A percentile compares a stretch with the other conserved stretches of the same genome.
Evolutionary conservation across 1,140 invertebrate species (phyloP).

Genomic region (Tachypleus tridentatus): DNA sequence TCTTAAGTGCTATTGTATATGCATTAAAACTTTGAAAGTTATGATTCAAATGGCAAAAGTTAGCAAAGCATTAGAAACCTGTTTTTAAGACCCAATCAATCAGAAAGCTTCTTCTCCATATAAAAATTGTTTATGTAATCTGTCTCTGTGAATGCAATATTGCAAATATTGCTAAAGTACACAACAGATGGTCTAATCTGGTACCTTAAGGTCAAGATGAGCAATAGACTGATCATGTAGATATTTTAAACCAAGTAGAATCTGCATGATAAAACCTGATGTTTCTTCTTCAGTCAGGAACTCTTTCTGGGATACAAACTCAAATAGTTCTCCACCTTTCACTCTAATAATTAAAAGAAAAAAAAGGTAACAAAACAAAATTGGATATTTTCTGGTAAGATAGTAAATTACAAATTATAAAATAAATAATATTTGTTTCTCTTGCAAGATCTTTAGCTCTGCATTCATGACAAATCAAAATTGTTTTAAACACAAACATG

Average conservation of each 20-base stretch:
- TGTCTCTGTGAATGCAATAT: no score
- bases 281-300: conserved; percentile 42
- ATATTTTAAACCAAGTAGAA: conserved; percentile 39
- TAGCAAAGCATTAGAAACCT: no score
- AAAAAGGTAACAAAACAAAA: conserved; percentile 1
- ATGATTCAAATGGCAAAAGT: no score
- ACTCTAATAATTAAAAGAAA: conserved; percentile 31
- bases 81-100: no score
- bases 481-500: no score
- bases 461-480: no score
- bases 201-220: conserved; percentile 43
- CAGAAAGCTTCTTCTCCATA: no score
- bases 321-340: conserved; percentile 44
- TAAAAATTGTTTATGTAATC: no score
- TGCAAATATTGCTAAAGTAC: no score
- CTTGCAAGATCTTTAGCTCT: no score
- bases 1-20: no score
- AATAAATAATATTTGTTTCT: background rate
- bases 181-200: background rate
- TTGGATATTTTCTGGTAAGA: background rate
- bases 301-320: conserved; percentile 42
- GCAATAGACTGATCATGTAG: conserved; percentile 41
- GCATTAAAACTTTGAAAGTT: no score
- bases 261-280: conserved; percentile 41
- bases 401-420: conserved; percentile 8